Conservation (phyloP, 2,113 vertebrate genomes). For the Syngnathus typhle region DNA sequence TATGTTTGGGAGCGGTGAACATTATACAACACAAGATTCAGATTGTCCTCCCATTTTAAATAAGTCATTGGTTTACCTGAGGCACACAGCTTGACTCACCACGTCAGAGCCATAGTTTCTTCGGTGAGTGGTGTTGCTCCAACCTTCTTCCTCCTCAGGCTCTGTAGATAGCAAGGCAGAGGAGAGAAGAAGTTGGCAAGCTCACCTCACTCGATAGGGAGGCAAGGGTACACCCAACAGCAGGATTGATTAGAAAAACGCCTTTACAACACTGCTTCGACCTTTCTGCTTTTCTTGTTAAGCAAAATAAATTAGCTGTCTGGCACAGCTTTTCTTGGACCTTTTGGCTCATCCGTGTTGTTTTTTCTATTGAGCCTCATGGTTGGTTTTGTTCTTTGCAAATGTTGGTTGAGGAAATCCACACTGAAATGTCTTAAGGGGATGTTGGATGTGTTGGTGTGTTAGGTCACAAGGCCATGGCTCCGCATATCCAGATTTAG, state of each 20-base stretch:
- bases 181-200: constrained; percentile 47
- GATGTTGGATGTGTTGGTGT: constrained; percentile 3
- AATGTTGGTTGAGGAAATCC: constrained; percentile 12
- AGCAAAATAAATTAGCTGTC: constrained; percentile 43
- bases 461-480: neutral
- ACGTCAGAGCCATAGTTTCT: constrained; percentile 29
- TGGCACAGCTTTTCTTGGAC: constrained; percentile 35
- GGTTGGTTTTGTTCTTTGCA: constrained; percentile 22
- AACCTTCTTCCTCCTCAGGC: constrained; percentile 32
- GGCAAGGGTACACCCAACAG: constrained; percentile 45
- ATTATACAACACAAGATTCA: neutral
- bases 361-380: constrained; percentile 31
- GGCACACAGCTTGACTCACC: constrained; percentile 44
- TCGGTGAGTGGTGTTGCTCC: constrained; percentile 12
- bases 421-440: constrained; percentile 25
- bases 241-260: constrained; percentile 54
- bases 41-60: constrained; percentile 12
- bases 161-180: constrained; percentile 36
- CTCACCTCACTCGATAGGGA: constrained; percentile 17
- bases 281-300: constrained; percentile 48
- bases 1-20: neutral
- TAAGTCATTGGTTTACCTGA: constrained; percentile 34
- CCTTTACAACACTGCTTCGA: constrained; percentile 43
- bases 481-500: neutral
- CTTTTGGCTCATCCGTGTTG: constrained; percentile 32